A percentile compares a stretch with the other conserved stretches of the same genome.
These are phyloP conservation scores for Protosalanx chinensis DNA, from an alignment of 2,797 vertebrate genomes.

Conservation along the genomic window DNA sequence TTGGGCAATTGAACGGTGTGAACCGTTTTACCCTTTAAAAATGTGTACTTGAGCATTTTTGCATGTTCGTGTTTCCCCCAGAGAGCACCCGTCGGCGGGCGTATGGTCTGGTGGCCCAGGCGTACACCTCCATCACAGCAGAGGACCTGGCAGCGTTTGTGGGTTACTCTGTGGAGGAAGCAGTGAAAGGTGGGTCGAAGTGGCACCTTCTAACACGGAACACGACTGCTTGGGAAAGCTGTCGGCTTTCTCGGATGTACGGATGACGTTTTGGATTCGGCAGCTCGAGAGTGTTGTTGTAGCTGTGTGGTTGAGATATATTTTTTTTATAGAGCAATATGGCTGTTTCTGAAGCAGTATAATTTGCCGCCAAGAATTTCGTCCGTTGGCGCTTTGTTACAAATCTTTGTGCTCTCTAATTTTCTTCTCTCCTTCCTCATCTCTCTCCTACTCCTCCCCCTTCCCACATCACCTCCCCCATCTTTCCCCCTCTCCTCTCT, in stretches of 20 bases:
- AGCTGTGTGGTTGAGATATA: neutral
- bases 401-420: neutral
- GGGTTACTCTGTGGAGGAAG: slow-evolving; percentile 93
- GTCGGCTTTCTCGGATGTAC: too few species aligned
- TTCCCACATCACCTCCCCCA: neutral
- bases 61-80: slow-evolving; percentile 32
- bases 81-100: slow-evolving; percentile 88
- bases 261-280: too few species aligned
- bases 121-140: slow-evolving; percentile 91
- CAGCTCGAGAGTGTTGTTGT: neutral
- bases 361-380: too few species aligned
- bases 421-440: neutral
- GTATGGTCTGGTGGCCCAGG: slow-evolving; percentile 91
- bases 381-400: too few species aligned
- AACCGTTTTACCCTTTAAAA: too few species aligned
- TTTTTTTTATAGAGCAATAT: too few species aligned
- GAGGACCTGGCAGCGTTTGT: slow-evolving; percentile 95
- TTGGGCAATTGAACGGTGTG: too few species aligned
- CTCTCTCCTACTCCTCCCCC: too few species aligned
- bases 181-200: slow-evolving; percentile 85
- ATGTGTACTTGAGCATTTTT: too few species aligned
- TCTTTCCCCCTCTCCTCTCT: slow-evolving; percentile 14
- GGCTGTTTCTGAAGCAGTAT: too few species aligned
- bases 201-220: too few species aligned
- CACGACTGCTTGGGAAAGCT: too few species aligned